Base-by-base conservation (phyloP, 2,888 invertebrate species). In the Malthinus flaveolus region DNA sequence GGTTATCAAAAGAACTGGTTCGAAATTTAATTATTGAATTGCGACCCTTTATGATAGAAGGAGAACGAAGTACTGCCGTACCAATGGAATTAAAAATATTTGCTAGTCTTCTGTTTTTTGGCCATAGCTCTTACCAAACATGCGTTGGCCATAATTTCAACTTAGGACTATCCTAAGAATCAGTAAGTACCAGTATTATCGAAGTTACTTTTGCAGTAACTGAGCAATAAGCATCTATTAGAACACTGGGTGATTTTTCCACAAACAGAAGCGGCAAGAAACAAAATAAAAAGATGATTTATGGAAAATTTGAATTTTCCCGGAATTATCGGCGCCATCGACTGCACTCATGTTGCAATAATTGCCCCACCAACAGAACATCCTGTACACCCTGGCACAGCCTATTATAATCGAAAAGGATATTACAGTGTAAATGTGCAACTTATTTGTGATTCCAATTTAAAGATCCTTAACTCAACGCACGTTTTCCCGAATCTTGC, bases 401-500 rank as follows among this genome's bases (percentile, higher is more conserved):
- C 23, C 2, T 58, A 52, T 11, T 53, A 46, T 15, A 56, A 56
- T 9, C 3, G 57, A 6, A 54, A 57, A 55, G 47, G 57, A 3
- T 56, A 13, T 11, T 46, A 56, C 13, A 53, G 52, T 7, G 11
- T 5, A 23, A 23, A 23, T 23, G 23, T 23, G 23, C 23, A 23
- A 23, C 23, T 23, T 5, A 31, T 56, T n/a, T 37, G 23, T 5
- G 23, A 23, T 23, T 23, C 23, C 5, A 23, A 23, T 5, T 23
- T 23, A 23, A 23, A 5, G 23, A 23, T 23, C 5, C 23, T 23
- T 23, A 23, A 5, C 5, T 2, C 23, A 23, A 53, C 32, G 57
- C 57, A 3, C 32, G 52, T 11, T 57, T 45, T 53, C 57, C 57
- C 1, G 57, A 53, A 32, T 44, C 57, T 0, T 56, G 56, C 7